A percentile compares a stretch with the other conserved stretches of the same genome.
phyloP scores from a whole-genome alignment of 2,797 vertebrate genomes.

The Typhlichthys eigenmanni region DNA sequence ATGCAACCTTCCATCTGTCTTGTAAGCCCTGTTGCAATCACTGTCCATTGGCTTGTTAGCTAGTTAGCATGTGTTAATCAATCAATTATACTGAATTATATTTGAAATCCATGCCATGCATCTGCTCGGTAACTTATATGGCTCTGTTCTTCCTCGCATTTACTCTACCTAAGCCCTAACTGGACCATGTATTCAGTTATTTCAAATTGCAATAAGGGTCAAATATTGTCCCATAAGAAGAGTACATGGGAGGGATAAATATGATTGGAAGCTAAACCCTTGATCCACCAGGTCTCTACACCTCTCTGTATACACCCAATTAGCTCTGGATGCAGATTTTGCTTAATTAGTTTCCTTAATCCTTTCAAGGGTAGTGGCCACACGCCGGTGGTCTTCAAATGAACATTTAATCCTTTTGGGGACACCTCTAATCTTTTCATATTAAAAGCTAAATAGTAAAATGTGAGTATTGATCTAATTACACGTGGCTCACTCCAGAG shows the following conservation, averaged over 20 bases:
- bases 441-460: conserved; percentile 93
- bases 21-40: too few species aligned
- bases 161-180: too few species aligned
- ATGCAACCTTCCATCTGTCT: too few species aligned
- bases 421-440: conserved; percentile 94
- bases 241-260: conserved; percentile 23
- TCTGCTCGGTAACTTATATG: too few species aligned
- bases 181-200: conserved; percentile 9
- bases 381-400: conserved; percentile 81
- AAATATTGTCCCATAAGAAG: conserved; percentile 17
- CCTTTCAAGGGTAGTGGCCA: conserved; percentile 87
- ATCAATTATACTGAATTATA: too few species aligned
- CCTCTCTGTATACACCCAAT: conserved; percentile 79
- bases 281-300: conserved; percentile 33
- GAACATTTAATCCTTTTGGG: conserved; percentile 82
- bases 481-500: conserved; percentile 79
- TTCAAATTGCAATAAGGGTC: conserved; percentile 37
- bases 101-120: too few species aligned
- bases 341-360: conserved; percentile 90
- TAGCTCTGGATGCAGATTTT: conserved; percentile 84
- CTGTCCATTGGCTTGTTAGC: too few species aligned
- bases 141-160: too few species aligned
- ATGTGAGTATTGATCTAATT: conserved; percentile 96
- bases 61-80: too few species aligned
- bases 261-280: conserved; percentile 37